These are phyloP conservation scores for Rattus norvegicus DNA, from an alignment of 2,113 vertebrate genomes.

Conservation along the genomic window GRCr8 NC_086032.1:6493501-6494000, in stretches of 20 bases:
- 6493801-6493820: background rate
- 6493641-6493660: background rate
- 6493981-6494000: background rate
- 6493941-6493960: background rate
- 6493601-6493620: background rate
- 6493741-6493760: background rate
- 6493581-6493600: background rate
- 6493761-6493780: background rate
- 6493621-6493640: background rate
- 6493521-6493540: background rate
- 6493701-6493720: background rate
- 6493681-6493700: background rate
- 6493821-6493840: background rate
- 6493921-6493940: constrained; percentile 28
- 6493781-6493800: no score
- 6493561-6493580: background rate
- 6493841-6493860: background rate
- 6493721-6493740: background rate
- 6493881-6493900: background rate
- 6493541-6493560: background rate
- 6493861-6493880: background rate
- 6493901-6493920: background rate
- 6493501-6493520: background rate
- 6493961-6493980: no score
- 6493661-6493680: background rate